phyloP scores from a whole-genome alignment of 1,140 invertebrate species.

The Micrasema minimum region DNA sequence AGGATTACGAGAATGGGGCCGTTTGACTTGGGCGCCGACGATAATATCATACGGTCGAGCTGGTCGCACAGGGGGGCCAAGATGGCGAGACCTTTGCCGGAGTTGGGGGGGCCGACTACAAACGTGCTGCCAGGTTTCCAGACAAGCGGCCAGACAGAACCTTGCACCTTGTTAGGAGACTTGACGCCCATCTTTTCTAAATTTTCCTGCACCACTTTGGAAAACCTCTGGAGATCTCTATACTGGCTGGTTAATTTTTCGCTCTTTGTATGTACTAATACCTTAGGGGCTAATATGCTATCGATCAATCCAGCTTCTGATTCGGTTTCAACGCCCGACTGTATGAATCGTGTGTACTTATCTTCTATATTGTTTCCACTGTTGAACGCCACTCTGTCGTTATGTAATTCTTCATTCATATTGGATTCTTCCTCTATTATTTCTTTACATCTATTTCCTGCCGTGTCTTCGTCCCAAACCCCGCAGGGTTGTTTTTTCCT shows the following conservation, averaged over 20 bases:
- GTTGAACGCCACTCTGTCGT: slow-evolving; percentile 1
- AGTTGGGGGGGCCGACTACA: slow-evolving; percentile 7
- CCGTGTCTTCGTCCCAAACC: neutral
- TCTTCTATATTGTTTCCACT: neutral
- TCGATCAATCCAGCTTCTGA: slow-evolving; percentile 10
- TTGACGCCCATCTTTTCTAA: slow-evolving; percentile 15
- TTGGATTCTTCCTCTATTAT: neutral
- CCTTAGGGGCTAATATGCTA: slow-evolving; percentile 26
- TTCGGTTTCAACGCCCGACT: neutral
- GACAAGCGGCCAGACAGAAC: slow-evolving; percentile 20
- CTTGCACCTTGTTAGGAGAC: slow-evolving; percentile 21
- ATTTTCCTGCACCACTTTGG: neutral
- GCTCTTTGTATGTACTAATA: slow-evolving; percentile 27
- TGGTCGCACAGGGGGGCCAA: slow-evolving; percentile 21
- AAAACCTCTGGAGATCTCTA: slow-evolving; percentile 1
- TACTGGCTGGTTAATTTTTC: neutral
- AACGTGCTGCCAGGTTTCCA: neutral
- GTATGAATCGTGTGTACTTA: neutral
- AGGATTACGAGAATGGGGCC: slow-evolving; percentile 15
- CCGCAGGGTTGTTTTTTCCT: neutral
- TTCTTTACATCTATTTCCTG: neutral
- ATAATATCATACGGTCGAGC: neutral
- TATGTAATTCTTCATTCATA: neutral
- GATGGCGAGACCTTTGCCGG: slow-evolving; percentile 15
- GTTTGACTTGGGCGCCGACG: neutral